phyloP scores from a whole-genome alignment of 1,140 invertebrate species.

The Xylocopa sonorina region DNA sequence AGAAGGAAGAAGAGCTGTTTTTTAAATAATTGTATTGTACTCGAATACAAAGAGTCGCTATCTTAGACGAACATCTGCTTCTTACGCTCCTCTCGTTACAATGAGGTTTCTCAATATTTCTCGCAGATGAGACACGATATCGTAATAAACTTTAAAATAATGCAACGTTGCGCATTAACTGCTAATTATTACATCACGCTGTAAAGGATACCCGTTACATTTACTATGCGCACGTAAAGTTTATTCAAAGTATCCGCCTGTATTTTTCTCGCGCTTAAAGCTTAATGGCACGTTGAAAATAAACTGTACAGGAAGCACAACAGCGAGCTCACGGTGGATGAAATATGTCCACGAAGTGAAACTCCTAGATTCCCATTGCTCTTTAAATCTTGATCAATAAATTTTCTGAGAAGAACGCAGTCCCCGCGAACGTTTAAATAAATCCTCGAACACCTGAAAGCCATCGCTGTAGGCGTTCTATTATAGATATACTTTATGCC shows the following conservation, averaged over 20 bases:
- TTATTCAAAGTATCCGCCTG: too few species aligned
- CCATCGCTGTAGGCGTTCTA: slow-evolving; percentile 38
- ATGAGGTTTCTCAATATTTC: slow-evolving; percentile 20
- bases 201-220: background rate
- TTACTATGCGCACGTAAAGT: background rate
- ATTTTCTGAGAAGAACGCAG: slow-evolving; percentile 40
- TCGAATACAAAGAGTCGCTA: slow-evolving; percentile 23
- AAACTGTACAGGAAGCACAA: background rate
- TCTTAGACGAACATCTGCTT: background rate
- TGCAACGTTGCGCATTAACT: background rate
- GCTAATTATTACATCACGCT: background rate
- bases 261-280: too few species aligned
- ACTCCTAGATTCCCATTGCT: slow-evolving; percentile 45
- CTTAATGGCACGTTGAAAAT: slow-evolving; percentile 2
- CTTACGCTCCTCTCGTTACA: slow-evolving; percentile 1
- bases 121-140: background rate
- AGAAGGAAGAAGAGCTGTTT: background rate
- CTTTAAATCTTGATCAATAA: slow-evolving; percentile 50
- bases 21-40: slow-evolving; percentile 26
- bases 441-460: slow-evolving; percentile 35
- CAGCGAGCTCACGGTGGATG: background rate
- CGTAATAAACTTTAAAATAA: background rate
- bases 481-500: slow-evolving; percentile 43
- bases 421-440: slow-evolving; percentile 26
- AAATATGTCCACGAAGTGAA: slow-evolving; percentile 34